Conservation (phyloP, 35 echinoderm and acorn worm species). For the Heliocidaris tuberculata region DNA sequence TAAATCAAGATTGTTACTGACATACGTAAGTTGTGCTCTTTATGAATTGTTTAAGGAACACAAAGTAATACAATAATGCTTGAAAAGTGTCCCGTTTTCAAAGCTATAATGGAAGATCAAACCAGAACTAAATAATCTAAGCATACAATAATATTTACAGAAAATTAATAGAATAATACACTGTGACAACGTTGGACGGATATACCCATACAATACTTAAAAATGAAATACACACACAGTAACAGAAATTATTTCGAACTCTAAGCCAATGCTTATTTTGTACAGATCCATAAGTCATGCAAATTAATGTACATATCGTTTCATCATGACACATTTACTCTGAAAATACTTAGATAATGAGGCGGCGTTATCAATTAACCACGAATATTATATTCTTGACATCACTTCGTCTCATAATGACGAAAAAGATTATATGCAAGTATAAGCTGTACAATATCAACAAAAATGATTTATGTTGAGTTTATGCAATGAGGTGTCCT, state of each 20-base stretch:
- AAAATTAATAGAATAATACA: background rate
- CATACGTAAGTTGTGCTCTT: background rate
- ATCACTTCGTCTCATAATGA: no score
- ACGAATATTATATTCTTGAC: background rate
- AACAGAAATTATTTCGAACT: background rate
- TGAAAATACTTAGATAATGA: background rate
- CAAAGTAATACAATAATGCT: background rate
- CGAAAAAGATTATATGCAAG: background rate
- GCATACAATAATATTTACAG: constrained; percentile 6
- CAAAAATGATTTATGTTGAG: background rate
- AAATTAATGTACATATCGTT: background rate
- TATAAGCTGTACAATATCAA: background rate
- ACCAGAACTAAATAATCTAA: background rate
- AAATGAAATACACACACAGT: background rate
- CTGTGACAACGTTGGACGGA: background rate
- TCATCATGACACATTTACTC: background rate
- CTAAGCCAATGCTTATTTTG: background rate
- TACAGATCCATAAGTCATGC: constrained; percentile 8
- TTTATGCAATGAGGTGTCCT: background rate
- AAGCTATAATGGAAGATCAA: background rate
- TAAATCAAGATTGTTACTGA: background rate
- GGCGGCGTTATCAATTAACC: background rate
- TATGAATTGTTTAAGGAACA: background rate
- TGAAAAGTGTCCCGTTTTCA: background rate
- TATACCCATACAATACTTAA: constrained; percentile 2